These are phyloP conservation scores for Xestia c-nigrum DNA, from an alignment of 2,888 invertebrate species.

Conservation along the genomic window DNA sequence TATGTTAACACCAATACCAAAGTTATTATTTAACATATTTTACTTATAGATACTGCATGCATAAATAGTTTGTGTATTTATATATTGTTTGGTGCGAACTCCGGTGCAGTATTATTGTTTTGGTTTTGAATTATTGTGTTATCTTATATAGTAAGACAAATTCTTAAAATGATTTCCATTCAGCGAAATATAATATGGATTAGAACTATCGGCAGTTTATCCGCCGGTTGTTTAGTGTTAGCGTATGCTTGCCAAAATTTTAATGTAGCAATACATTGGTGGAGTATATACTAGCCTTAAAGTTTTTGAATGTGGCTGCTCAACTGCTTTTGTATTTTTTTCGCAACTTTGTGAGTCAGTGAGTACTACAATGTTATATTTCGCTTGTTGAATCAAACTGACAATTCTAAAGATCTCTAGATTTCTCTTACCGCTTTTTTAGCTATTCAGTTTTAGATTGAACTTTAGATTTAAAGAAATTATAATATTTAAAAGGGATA, in stretches of 20 bases:
- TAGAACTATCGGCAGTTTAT: constrained; percentile 30
- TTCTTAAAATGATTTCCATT: constrained; percentile 50
- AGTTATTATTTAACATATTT: constrained; percentile 83
- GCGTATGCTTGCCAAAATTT: constrained; percentile 49
- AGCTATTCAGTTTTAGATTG: constrained; percentile 72
- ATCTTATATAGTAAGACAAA: constrained; percentile 67
- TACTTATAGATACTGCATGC: constrained; percentile 78
- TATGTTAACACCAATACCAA: constrained; percentile 87
- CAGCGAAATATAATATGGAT: constrained; percentile 61
- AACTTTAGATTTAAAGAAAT: constrained; percentile 78
- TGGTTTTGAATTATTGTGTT: constrained; percentile 72
- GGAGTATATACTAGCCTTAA: constrained; percentile 26
- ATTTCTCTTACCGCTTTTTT: constrained; percentile 72
- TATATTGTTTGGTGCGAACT: constrained; percentile 74
- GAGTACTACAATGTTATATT: constrained; percentile 64
- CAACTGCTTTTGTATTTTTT: constrained; percentile 37
- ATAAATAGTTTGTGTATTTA: constrained; percentile 74
- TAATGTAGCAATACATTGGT: constrained; percentile 31
- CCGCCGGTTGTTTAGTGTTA: constrained; percentile 34
- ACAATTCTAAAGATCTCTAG: constrained; percentile 76
- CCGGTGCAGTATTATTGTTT: constrained; percentile 79
- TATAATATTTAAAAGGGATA: constrained; percentile 83
- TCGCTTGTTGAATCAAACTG: constrained; percentile 63
- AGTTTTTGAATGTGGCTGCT: constrained; percentile 41
- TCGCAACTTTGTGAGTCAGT: constrained; percentile 61